Evolutionary conservation across 2,888 invertebrate species (phyloP).

Genomic region (Diaprepes abbreviatus): DNA sequence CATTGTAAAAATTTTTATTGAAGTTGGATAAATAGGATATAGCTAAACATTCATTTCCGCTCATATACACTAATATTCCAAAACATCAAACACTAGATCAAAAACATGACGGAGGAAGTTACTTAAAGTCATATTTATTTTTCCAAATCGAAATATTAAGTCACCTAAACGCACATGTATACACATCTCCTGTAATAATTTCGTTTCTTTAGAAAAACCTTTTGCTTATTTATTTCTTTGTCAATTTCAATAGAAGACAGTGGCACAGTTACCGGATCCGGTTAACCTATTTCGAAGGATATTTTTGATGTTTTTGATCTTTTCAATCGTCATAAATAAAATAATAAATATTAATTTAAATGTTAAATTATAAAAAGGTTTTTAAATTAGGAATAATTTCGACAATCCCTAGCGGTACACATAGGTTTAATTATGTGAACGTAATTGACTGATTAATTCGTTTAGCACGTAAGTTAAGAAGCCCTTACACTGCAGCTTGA

Average conservation of each 20-base stretch:
- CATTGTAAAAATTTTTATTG: no score
- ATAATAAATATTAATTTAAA: no score
- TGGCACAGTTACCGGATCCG: background rate
- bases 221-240: slow-evolving; percentile 26
- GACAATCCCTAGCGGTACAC: no score
- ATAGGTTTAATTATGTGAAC: no score
- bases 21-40: no score
- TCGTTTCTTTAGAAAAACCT: slow-evolving; percentile 34
- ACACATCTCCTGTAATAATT: slow-evolving; percentile 11
- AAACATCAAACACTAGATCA: slow-evolving; percentile 27
- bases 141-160: slow-evolving; percentile 36
- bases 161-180: slow-evolving; percentile 32
- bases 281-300: background rate
- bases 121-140: slow-evolving; percentile 29
- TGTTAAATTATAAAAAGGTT: no score
- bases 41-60: slow-evolving; percentile 3
- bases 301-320: no score
- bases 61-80: background rate
- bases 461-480: no score
- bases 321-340: no score
- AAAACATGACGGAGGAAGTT: slow-evolving; percentile 36
- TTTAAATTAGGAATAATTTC: no score
- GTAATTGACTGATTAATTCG: no score
- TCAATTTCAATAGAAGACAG: slow-evolving; percentile 4
- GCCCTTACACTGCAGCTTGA: no score